These are phyloP conservation scores for Hippocampus guttulatus DNA, from an alignment of 2,113 vertebrate species.

Conservation along the genomic window DNA sequence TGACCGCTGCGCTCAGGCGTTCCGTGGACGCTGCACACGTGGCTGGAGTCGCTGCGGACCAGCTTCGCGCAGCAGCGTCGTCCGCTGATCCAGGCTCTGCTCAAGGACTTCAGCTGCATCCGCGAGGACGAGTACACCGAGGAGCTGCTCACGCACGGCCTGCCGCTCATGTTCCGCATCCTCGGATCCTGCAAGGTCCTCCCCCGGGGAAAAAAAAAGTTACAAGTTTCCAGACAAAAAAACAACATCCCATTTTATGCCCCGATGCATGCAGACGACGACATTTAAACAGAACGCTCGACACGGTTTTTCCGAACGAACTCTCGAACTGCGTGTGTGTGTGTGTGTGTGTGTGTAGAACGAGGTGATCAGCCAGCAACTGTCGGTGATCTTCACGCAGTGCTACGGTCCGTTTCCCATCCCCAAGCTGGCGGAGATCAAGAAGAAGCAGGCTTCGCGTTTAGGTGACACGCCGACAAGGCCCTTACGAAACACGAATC, in stretches of 20 bases:
- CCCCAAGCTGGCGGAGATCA: conserved; percentile 74
- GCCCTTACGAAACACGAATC: background rate
- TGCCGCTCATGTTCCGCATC: conserved; percentile 80
- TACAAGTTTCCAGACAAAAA: too few relatives aligned
- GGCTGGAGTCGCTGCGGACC: conserved; percentile 76
- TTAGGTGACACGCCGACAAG: conserved; percentile 52
- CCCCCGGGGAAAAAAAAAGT: background rate
- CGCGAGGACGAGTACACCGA: conserved; percentile 77
- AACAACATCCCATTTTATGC: background rate
- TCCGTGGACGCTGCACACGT: conserved; percentile 79
- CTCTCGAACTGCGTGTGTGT: too few relatives aligned
- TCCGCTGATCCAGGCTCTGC: conserved; percentile 73
- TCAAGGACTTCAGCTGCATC: conserved; percentile 77
- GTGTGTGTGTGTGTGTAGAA: conserved; percentile 62
- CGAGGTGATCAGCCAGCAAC: conserved; percentile 75
- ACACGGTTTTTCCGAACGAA: background rate
- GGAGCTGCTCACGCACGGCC: conserved; percentile 76
- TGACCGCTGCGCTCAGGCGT: conserved; percentile 63
- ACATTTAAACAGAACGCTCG: background rate
- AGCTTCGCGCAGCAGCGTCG: conserved; percentile 73
- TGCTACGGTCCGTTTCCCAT: conserved; percentile 80
- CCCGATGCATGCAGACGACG: background rate
- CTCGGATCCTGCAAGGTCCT: conserved; percentile 73
- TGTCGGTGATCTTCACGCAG: conserved; percentile 77
- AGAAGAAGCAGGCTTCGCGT: conserved; percentile 72